Evolutionary conservation across 2,888 invertebrate genomes (phyloP), one percentile per base, ranked within the genome.

Genomic region (Vannuccia rotundouncinata): DNA sequence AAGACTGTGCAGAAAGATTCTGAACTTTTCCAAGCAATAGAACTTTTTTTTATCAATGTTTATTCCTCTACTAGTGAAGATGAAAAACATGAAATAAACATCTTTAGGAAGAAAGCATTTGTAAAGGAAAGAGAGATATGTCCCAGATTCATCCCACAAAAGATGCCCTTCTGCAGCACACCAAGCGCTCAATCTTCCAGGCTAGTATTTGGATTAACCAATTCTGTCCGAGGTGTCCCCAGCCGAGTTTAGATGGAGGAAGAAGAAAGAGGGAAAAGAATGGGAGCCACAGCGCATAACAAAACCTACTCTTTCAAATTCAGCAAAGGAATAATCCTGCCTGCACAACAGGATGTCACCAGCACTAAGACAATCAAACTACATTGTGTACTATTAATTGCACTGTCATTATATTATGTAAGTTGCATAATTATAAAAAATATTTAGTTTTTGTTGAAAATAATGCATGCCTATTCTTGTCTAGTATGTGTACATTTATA

Each of bases 351-450:
- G 66, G 66, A 66, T 66, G 66, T 22, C 2, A 66, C 66, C 66
- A 66, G 25, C 22, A 66, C 66, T 66, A 27, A 66, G 66, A 66
- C 66, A 66, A 66, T 5, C 66, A 22, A 66, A 66, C 17, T 66
- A 66, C 66, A 66, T 66, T 66, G 66, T 66, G 66, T 66, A 66
- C 66, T n/a, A n/a, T n/a, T n/a, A n/a, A 66, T 22, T 66, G 66
- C 25, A 66, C 25, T 45, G 45, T 45, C 17, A 45, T 45, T 45
- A 45, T 45, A 45, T n/a, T n/a, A n/a, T 45, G 17, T 45, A 45
- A 45, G 5, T 45, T 45, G 45, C 45, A 45, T 45, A 17, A 45
- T 45, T 45, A 45, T 45, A 10, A 45, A 45, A 45, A 10, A 45
- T 10, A 5, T 45, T 45, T 45, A 17, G 45, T 45, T 45, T 17